Evolutionary conservation across 2,888 invertebrate genomes (phyloP).

Genomic region (Epinotia nisella): DNA sequence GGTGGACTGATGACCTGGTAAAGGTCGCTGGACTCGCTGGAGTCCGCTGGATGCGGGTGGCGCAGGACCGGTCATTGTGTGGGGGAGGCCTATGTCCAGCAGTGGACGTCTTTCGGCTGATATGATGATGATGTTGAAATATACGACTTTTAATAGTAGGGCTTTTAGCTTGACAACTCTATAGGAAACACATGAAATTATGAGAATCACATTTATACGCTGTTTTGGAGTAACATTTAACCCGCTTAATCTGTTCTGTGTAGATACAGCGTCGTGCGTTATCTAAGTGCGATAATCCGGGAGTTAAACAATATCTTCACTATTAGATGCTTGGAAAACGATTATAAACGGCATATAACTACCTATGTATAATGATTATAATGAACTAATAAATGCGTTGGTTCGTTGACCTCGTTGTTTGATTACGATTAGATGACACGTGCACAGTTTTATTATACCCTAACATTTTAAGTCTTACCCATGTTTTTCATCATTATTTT

Average conservation of each 20-base stretch:
- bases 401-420: constrained; percentile 52
- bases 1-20: no score
- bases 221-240: background rate
- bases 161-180: no score
- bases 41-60: no score
- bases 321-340: constrained; percentile 9
- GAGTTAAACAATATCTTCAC: constrained; percentile 28
- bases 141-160: no score
- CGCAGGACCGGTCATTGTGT: no score
- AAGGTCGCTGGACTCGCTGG: no score
- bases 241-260: constrained; percentile 21
- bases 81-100: no score
- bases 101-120: no score
- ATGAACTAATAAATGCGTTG: background rate
- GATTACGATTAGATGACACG: constrained; percentile 41
- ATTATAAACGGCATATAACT: constrained; percentile 2
- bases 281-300: constrained; percentile 36
- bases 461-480: background rate
- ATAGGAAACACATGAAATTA: no score
- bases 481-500: no score
- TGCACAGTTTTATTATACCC: background rate
- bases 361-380: no score
- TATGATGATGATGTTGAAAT: no score
- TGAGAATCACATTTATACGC: background rate
- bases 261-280: constrained; percentile 22